These are phyloP conservation scores for Drosophila quasianomalipes DNA, from an alignment of 2,888 invertebrate genomes.

Conservation along the genomic window DNA sequence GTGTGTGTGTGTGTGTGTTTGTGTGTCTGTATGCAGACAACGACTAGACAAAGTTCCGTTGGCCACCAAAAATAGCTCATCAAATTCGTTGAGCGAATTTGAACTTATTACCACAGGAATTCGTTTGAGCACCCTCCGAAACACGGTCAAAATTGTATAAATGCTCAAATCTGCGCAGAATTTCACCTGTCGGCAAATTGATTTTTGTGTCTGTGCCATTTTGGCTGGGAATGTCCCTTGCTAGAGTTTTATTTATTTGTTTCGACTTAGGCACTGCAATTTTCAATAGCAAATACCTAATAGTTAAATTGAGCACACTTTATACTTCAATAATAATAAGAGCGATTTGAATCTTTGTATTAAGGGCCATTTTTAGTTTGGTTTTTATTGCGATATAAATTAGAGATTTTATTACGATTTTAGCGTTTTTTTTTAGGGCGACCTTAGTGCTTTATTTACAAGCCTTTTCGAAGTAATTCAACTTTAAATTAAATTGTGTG, in stretches of 20 bases:
- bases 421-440: background rate
- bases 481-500: background rate
- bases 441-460: background rate
- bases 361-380: too few species aligned
- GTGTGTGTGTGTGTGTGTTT: background rate
- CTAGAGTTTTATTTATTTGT: background rate
- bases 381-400: background rate
- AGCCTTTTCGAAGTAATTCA: background rate
- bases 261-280: background rate
- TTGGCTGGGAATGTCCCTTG: background rate
- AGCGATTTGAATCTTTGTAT: background rate
- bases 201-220: conserved; percentile 3
- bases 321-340: background rate
- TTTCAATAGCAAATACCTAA: background rate
- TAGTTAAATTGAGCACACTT: background rate
- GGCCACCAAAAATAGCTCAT: conserved; percentile 22
- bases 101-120: background rate
- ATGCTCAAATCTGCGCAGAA: background rate
- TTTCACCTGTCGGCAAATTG: conserved; percentile 20
- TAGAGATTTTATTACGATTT: background rate
- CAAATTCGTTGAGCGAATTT: conserved; percentile 20
- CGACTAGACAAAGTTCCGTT: conserved; percentile 53
- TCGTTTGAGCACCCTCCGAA: background rate
- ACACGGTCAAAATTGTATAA: background rate
- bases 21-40: conserved; percentile 53